Evolutionary conservation across 1,140 invertebrate species (phyloP).

Genomic region (Samia ricini): DNA sequence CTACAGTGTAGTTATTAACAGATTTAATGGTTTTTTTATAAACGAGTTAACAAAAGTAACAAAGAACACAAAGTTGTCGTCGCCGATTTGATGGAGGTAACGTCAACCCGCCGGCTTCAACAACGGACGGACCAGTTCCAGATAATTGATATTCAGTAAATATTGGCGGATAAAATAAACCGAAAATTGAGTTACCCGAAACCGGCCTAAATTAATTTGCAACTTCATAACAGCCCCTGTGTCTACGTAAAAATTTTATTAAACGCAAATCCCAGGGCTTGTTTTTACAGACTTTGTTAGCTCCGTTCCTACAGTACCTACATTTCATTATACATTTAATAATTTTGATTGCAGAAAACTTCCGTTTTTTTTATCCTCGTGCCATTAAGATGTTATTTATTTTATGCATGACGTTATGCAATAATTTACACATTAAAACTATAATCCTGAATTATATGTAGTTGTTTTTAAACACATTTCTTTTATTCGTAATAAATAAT

Average conservation of each 20-base stretch:
- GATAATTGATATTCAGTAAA: constrained; percentile 72
- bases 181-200: constrained; percentile 68
- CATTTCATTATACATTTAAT: background rate
- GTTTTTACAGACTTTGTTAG: constrained; percentile 24
- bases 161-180: constrained; percentile 71
- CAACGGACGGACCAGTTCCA: constrained; percentile 23
- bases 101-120: constrained; percentile 10
- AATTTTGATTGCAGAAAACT: background rate
- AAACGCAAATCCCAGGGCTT: constrained; percentile 52
- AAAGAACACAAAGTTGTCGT: background rate
- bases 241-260: constrained; percentile 63
- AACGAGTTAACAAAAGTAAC: background rate
- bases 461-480: too few species aligned
- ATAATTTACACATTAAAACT: too few species aligned
- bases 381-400: background rate
- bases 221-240: constrained; percentile 66
- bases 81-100: background rate
- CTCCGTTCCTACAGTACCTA: background rate
- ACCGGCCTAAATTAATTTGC: constrained; percentile 71
- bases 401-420: background rate
- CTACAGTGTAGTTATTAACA: too few species aligned
- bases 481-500: too few species aligned
- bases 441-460: too few species aligned
- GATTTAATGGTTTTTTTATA: too few species aligned
- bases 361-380: background rate